phyloP scores from a whole-genome alignment of 2,888 invertebrate species.

The Caenorhabditis macrosperma region DNA sequence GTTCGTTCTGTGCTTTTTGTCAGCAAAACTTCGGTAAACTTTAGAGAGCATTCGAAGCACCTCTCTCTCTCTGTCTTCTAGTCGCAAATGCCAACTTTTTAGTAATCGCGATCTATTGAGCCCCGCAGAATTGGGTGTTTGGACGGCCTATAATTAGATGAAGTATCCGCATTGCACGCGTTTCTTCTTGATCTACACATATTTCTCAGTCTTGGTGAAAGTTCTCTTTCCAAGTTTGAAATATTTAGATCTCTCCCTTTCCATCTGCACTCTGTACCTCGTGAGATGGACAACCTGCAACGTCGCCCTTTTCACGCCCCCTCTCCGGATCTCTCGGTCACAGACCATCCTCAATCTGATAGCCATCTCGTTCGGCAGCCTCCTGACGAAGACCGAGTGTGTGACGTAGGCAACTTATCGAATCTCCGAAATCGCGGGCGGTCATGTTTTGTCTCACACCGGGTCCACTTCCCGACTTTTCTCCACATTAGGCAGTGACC shows the following conservation, averaged over 20 bases:
- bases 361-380: background rate
- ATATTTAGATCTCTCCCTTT: too few species aligned
- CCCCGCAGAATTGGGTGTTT: too few species aligned
- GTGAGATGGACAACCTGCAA: too few species aligned
- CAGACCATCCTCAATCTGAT: background rate
- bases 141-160: too few species aligned
- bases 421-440: constrained; percentile 29
- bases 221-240: too few species aligned
- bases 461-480: background rate
- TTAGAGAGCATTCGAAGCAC: background rate
- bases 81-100: too few species aligned
- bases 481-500: background rate
- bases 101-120: too few species aligned
- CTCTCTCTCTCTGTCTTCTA: too few species aligned
- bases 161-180: too few species aligned
- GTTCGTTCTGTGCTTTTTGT: background rate
- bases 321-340: constrained; percentile 1
- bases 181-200: too few species aligned
- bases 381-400: constrained; percentile 6
- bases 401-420: constrained; percentile 26
- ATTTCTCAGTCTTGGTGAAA: too few species aligned
- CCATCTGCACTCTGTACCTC: too few species aligned
- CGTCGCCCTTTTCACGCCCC: background rate
- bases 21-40: background rate
- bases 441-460: constrained; percentile 7